Base-by-base conservation (phyloP, 2,113 vertebrate genomes). In the Cromileptes altivelis region DNA sequence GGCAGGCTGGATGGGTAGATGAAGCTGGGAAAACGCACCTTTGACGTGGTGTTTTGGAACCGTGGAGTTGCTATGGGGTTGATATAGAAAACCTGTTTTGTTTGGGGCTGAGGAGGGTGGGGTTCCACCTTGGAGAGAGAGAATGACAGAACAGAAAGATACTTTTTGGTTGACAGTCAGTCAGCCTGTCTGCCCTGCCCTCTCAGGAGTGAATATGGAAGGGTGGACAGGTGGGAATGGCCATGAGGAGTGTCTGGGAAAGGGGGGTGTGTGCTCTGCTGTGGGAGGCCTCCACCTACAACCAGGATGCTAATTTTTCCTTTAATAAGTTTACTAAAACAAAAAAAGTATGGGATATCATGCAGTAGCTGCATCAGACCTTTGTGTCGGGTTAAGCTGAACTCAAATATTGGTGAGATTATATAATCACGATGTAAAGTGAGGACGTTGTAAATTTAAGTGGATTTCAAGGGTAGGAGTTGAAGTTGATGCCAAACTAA, bases 31-130 rank as follows among this genome's bases (percentile, higher is more conserved):
- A 83, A 92, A 96, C 96, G 95, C 95, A 96, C 96, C 96, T 96
- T 96, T 92, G 95, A 93, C 90, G 95, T 93, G 86, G 95, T 95
- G 93, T 95, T 95, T 95, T 95, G 93, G 94, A 95, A 95, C 94
- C 95, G 91, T 94, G 95, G 94, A 94, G 95, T 95, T 94, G 95
- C 95, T 94, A 96, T 95, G 82, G 96, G 95, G 94, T 96, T 96
- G 96, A 96, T 95, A 96, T 96, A 96, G 94, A 96, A 96, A 96
- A 96, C 94, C 93, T 95, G 95, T 95, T 96, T 96, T 95, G 95
- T 95, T 94, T 96, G 95, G 94, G 95, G 94, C 89, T 95, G 95
- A 94, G 94, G 95, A 95, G 94, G 95, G 94, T 95, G 95, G 93
- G 95, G 92, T 93, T 96, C 95, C 94, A 96, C 96, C 96, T 96